Base-by-base conservation (phyloP, 1,140 invertebrate species). In the Pogonognathellus flavescens region DNA sequence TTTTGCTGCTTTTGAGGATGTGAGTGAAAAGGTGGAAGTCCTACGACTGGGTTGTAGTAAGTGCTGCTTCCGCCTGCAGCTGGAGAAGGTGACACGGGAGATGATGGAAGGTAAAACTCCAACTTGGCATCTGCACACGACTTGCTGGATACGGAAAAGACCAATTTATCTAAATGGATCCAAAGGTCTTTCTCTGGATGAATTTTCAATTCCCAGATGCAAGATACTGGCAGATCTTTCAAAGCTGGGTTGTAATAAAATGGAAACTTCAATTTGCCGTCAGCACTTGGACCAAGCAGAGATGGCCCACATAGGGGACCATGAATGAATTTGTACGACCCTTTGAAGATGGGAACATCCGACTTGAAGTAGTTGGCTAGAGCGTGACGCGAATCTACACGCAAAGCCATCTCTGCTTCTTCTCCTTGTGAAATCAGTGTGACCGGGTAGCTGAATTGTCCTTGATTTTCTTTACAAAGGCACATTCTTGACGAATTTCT, bases 351-450 rank as follows among this genome's bases (percentile, higher is more conserved):
- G 0, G 96, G 94, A 50, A 93, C 92, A 9, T 93, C 92, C 87
- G 96, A 94, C 90, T 97, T 97, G 91, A 97, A 97, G 89, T 97
- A 97, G 60, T 94, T 96, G 0, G 94, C 92, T 0, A 95, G 95
- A 0, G 96, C 95, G 87, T 96, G 95, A 50, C 94, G 93, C 11
- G 94, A 94, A 88, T 97, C 96, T 0, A 97, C 93, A 20, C 95
- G 93, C 83, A 97, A 91, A 89, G 95, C 94, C 10, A 97, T 91
- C 86, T 95, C 57, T 96, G 91, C 66, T 93, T 93, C 88, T 96
- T 95, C 88, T 9, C 95, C 95, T 9, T 93, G 93, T 0, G 95
- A 96, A 5, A 96, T 93, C 0, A 96, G 86, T 9, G 87, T 90
- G n/a, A 90, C 86, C 6, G 90, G 90, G 25, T 80, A 85, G 49